Evolutionary conservation across 37 sponge, comb jelly and placozoan species (phyloP).

Genomic region (Ephydatia muelleri): DNA sequence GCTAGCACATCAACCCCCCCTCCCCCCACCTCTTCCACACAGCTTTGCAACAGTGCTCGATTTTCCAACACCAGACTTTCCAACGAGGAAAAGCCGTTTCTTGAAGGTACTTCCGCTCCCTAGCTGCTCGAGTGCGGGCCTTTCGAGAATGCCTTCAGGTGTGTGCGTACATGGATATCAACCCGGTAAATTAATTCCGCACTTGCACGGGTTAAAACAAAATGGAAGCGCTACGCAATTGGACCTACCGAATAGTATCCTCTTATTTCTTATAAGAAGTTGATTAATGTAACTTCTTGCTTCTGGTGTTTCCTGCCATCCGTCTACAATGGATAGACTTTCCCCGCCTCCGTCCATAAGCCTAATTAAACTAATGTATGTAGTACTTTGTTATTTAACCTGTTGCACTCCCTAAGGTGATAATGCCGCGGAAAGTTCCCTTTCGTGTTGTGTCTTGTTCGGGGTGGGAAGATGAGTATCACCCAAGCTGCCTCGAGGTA

Average conservation of each 20-base stretch:
- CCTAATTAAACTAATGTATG: not conserved
- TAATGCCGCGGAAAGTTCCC: conserved; percentile 62
- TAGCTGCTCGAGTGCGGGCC: conserved; percentile 14
- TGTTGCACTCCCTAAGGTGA: not conserved
- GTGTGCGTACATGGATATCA: not conserved
- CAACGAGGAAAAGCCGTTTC: conserved; percentile 52
- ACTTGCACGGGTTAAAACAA: not conserved
- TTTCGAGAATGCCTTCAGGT: conserved; percentile 57
- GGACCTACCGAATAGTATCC: conserved; percentile 53
- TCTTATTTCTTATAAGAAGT: conserved; percentile 55
- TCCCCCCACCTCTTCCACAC: conserved; percentile 41
- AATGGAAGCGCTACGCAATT: not conserved
- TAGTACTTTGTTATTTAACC: not conserved
- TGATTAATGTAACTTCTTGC: conserved; percentile 44
- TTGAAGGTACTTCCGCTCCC: too few species aligned
- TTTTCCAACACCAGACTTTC: conserved; percentile 80
- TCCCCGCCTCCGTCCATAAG: conserved; percentile 31
- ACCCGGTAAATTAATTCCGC: not conserved
- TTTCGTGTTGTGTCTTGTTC: conserved; percentile 70
- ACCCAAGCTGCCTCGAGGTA: conserved; percentile 59
- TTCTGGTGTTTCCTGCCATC: conserved; percentile 52
- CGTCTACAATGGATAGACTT: not conserved
- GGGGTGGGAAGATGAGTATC: conserved; percentile 79
- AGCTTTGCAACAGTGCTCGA: conserved; percentile 71
- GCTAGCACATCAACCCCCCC: not conserved